phyloP scores from a whole-genome alignment of 2,797 vertebrate genomes.

The Garrulus glandarius region DNA sequence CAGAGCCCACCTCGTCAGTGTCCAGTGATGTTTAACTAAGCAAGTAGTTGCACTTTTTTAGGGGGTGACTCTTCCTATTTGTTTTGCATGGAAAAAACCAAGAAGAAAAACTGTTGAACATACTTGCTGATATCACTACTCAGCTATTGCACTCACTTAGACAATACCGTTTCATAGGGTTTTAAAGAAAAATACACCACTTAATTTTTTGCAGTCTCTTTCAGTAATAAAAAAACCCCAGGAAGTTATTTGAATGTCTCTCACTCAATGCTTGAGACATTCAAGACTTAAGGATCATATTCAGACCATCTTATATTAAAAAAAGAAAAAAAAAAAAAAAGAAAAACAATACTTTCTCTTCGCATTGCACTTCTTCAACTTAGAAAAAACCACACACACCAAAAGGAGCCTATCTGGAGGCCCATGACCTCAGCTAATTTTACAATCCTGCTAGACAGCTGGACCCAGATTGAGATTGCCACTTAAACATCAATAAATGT shows the following conservation, averaged over 20 bases:
- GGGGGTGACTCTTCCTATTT: neutral
- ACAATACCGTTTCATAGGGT: neutral
- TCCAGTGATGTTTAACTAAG: neutral
- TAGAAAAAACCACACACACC: accelerated
- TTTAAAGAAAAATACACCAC: neutral
- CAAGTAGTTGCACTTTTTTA: neutral
- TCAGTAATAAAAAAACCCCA: neutral
- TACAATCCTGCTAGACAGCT: neutral
- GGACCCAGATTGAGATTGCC: slow-evolving; percentile 19
- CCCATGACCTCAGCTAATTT: neutral
- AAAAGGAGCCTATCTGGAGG: neutral
- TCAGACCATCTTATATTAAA: neutral
- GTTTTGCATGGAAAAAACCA: neutral
- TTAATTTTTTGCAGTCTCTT: neutral
- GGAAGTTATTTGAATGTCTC: neutral
- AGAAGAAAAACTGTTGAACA: neutral
- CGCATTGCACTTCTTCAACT: neutral
- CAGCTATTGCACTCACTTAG: neutral
- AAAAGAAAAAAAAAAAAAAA: neutral
- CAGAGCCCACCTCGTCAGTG: neutral
- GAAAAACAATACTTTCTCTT: neutral
- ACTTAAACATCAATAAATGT: slow-evolving; percentile 5
- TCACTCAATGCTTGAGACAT: neutral
- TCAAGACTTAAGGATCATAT: neutral
- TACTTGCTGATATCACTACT: neutral